A percentile compares a stretch with the other conserved stretches of the same genome.
These are phyloP conservation scores for Drosophila nigricruria DNA, from an alignment of 2,888 invertebrate genomes.

Conservation along the genomic window DNA sequence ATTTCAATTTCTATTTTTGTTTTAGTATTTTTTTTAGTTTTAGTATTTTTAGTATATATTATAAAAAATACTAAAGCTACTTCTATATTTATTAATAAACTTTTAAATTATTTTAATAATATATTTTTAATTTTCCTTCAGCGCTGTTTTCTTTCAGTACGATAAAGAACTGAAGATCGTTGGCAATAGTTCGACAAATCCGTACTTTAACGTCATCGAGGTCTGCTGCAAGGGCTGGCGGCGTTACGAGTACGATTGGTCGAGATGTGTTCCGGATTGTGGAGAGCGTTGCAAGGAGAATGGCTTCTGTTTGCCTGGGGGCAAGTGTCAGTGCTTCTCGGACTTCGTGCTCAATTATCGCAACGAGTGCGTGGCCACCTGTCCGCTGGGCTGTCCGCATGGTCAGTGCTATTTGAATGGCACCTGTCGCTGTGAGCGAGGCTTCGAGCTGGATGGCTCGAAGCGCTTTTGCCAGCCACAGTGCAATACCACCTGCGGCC, in stretches of 20 bases:
- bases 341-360: constrained; percentile 82
- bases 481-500: constrained; percentile 88
- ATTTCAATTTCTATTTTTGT: too few species aligned
- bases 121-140: constrained; percentile 21
- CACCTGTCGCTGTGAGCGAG: constrained; percentile 80
- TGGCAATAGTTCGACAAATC: constrained; percentile 85
- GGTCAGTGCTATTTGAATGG: constrained; percentile 84
- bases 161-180: constrained; percentile 82
- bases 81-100: background rate
- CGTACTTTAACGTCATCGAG: constrained; percentile 87
- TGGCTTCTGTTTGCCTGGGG: constrained; percentile 86
- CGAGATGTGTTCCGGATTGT: constrained; percentile 86
- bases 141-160: constrained; percentile 83
- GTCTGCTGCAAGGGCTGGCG: constrained; percentile 91
- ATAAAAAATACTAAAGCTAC: too few species aligned
- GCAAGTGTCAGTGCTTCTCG: constrained; percentile 82
- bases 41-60: too few species aligned
- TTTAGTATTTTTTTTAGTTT: too few species aligned
- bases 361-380: constrained; percentile 78
- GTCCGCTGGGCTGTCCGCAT: constrained; percentile 82
- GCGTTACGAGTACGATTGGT: constrained; percentile 88
- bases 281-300: constrained; percentile 82
- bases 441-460: constrained; percentile 84
- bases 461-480: constrained; percentile 85
- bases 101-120: background rate